Percentiles rank a stretch among this genome's conserved stretches.
Evolutionary conservation across 2,797 vertebrate species (phyloP).

Genomic region (Tokudaia tokunoshimensis): DNA sequence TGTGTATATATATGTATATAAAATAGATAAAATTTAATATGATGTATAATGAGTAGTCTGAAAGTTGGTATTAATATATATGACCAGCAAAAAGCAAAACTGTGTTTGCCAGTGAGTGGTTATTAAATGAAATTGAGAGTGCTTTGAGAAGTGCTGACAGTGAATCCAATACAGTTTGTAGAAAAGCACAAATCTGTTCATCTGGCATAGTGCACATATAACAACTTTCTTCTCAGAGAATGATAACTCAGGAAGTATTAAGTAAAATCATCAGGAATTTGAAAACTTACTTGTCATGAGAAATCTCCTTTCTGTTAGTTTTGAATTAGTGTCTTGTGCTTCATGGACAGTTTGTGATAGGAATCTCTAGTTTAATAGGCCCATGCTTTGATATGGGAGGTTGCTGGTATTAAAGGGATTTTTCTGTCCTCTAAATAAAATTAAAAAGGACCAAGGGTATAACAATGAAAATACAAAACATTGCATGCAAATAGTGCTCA

Average conservation of each 20-base stretch:
- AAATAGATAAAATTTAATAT: background rate
- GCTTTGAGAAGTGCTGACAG: background rate
- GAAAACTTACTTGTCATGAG: background rate
- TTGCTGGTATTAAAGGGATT: background rate
- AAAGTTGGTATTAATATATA: background rate
- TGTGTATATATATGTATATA: background rate
- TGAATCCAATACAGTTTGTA: background rate
- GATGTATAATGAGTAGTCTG: background rate
- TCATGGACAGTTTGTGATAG: background rate
- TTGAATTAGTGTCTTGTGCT: background rate
- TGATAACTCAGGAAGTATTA: background rate
- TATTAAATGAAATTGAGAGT: background rate
- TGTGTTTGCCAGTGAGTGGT: background rate
- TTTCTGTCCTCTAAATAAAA: constrained; percentile 16
- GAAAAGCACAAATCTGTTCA: background rate
- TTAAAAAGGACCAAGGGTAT: background rate
- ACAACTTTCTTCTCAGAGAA: background rate
- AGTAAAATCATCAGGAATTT: background rate
- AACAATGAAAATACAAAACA: background rate
- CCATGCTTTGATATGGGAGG: background rate
- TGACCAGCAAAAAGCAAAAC: background rate
- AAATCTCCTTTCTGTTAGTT: background rate
- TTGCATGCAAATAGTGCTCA: background rate
- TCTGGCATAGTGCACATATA: background rate
- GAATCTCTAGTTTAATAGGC: constrained; percentile 29